Percentiles rank a stretch among this genome's conserved stretches.
These are phyloP conservation scores for Celastrina argiolus DNA, from an alignment of 2,888 invertebrate genomes.

Conservation along the genomic window DNA sequence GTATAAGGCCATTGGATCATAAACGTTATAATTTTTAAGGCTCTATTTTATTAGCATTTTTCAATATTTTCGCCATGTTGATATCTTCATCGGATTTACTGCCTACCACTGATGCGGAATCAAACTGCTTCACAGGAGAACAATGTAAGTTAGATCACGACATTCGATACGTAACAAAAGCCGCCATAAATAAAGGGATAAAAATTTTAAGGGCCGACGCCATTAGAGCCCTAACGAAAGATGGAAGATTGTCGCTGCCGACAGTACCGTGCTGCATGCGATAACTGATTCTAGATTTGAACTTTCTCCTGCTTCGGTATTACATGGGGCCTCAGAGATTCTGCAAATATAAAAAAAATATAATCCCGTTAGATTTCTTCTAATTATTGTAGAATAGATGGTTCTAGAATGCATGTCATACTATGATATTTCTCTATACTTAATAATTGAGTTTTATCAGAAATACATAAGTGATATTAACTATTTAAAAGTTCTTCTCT, in stretches of 20 bases:
- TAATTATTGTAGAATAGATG: too few species aligned
- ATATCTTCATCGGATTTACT: constrained; percentile 6
- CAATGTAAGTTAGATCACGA: constrained; percentile 43
- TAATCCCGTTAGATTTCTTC: too few species aligned
- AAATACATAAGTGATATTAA: too few species aligned
- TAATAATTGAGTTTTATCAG: too few species aligned
- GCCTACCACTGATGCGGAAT: background rate
- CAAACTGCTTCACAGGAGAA: background rate
- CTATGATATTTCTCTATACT: too few species aligned
- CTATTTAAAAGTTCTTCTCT: too few species aligned
- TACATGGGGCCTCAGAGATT: too few species aligned
- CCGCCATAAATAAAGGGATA: constrained; percentile 70
- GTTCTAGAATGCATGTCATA: too few species aligned
- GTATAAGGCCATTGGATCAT: too few species aligned
- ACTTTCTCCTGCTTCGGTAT: background rate
- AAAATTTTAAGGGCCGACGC: constrained; percentile 70
- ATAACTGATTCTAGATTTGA: constrained; percentile 5
- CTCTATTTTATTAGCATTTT: too few species aligned
- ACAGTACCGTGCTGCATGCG: background rate
- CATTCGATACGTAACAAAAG: constrained; percentile 59
- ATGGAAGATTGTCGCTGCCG: constrained; percentile 31
- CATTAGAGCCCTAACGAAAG: constrained; percentile 60
- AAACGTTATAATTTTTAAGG: too few species aligned
- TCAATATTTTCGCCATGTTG: background rate
- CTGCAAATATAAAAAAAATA: too few species aligned